Evolutionary conservation across 2,797 vertebrate species (phyloP), one percentile per base, ranked within the genome.

Genomic region (Bradypodion ventrale): DNA sequence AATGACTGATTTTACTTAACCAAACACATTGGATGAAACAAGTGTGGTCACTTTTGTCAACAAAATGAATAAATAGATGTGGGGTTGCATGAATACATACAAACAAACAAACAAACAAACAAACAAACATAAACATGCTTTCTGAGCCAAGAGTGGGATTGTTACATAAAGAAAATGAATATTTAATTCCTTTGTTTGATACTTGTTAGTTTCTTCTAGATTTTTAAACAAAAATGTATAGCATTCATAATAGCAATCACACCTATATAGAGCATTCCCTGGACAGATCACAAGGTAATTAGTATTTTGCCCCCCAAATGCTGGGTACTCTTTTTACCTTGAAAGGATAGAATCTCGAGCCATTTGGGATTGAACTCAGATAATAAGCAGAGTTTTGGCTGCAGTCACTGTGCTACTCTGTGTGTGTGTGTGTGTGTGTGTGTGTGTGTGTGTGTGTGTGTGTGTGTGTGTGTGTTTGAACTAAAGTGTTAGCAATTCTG

Each of bases 401-500:
- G n/a, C n/a, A n/a, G n/a, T n/a, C n/a, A n/a, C n/a, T n/a, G n/a
- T n/a, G n/a, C n/a, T n/a, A n/a, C n/a, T n/a, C n/a, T n/a, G n/a
- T n/a, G n/a, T n/a, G n/a, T n/a, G n/a, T n/a, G n/a, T n/a, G n/a
- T n/a, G n/a, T n/a, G n/a, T n/a, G n/a, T n/a, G n/a, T n/a, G n/a
- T n/a, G n/a, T n/a, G n/a, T n/a, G n/a, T n/a, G n/a, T n/a, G n/a
- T n/a, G n/a, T n/a, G n/a, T n/a, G n/a, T n/a, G n/a, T n/a, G n/a
- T n/a, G n/a, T n/a, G n/a, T n/a, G n/a, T n/a, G n/a, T n/a, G n/a
- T n/a, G n/a, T n/a, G n/a, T n/a, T n/a, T n/a, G n/a, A n/a, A 16
- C 27, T 86, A 76, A 90, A 87, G 4, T 52, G 74, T 44, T 89
- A 60, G 16, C 75, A 86, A 84, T 25, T 52, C 27, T 84, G 29